phyloP scores from a whole-genome alignment of 2,888 invertebrate species.

The Xestobium rufovillosum region DNA sequence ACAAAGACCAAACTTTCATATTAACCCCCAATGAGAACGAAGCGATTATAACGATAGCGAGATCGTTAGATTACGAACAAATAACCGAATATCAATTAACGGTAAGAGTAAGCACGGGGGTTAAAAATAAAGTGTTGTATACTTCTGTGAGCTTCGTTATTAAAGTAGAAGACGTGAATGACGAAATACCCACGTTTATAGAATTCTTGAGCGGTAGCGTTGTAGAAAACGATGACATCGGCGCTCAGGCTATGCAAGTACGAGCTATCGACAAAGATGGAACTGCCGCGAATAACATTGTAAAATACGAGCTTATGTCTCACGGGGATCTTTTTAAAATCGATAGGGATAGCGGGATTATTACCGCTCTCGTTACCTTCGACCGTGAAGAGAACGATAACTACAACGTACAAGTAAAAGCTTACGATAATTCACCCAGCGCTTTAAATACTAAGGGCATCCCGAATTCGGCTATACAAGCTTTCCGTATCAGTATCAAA shows the following conservation, averaged over 20 bases:
- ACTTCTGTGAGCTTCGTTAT: constrained; percentile 73
- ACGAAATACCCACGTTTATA: constrained; percentile 80
- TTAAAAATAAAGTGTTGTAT: constrained; percentile 73
- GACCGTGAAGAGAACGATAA: constrained; percentile 80
- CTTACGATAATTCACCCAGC: constrained; percentile 84
- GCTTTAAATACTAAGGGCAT: constrained; percentile 57
- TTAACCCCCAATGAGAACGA: constrained; percentile 54
- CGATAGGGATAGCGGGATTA: constrained; percentile 78
- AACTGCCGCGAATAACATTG: constrained; percentile 73
- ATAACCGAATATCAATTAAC: constrained; percentile 78
- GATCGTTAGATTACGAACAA: constrained; percentile 75
- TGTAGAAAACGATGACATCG: constrained; percentile 74
- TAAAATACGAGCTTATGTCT: constrained; percentile 67
- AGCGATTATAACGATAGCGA: constrained; percentile 68
- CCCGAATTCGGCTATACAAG: constrained; percentile 71
- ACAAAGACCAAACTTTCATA: constrained; percentile 70
- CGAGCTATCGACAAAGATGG: constrained; percentile 82
- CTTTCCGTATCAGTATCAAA: constrained; percentile 83
- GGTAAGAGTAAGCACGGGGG: constrained; percentile 64
- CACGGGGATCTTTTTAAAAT: constrained; percentile 72
- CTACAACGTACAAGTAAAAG: constrained; percentile 78
- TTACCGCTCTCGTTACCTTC: constrained; percentile 72
- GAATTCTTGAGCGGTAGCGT: constrained; percentile 76
- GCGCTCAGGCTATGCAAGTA: constrained; percentile 61
- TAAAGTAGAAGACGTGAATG: constrained; percentile 80